Evolutionary conservation across 2,113 vertebrate genomes (phyloP).

Genomic region (Gnathonemus longibarbis): DNA sequence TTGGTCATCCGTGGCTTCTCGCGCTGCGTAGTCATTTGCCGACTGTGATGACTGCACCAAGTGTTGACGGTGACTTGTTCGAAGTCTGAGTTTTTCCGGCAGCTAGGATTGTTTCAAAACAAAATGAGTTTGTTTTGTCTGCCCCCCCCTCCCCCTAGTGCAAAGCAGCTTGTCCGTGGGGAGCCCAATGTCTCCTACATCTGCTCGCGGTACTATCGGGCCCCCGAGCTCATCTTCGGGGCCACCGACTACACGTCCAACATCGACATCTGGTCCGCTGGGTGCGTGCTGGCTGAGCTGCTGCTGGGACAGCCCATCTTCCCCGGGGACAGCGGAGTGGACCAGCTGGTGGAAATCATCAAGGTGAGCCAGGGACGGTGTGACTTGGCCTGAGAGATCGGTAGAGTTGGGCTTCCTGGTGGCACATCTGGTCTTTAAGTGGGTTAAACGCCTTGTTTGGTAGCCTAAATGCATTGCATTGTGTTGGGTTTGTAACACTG

Average conservation of each 20-base stretch:
- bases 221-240: constrained; percentile 88
- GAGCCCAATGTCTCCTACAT: constrained; percentile 94
- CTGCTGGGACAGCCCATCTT: constrained; percentile 87
- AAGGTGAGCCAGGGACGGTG: constrained; percentile 58
- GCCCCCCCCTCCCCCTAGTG: constrained; percentile 48
- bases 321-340: constrained; percentile 85
- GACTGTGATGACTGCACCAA: neutral
- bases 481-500: neutral
- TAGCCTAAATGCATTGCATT: neutral
- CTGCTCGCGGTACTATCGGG: constrained; percentile 90
- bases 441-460: neutral
- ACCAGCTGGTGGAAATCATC: constrained; percentile 91
- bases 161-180: constrained; percentile 82
- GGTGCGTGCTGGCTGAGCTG: constrained; percentile 82
- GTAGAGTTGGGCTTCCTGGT: neutral
- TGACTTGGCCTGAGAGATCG: neutral
- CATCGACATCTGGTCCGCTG: constrained; percentile 90
- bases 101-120: neutral
- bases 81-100: neutral
- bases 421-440: neutral
- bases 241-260: constrained; percentile 89
- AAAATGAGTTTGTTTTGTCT: neutral
- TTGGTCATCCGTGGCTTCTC: neutral
- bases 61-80: neutral
- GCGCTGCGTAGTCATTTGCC: neutral